Evolutionary conservation across 2,888 invertebrate species (phyloP).

Genomic region (Helleia helle): DNA sequence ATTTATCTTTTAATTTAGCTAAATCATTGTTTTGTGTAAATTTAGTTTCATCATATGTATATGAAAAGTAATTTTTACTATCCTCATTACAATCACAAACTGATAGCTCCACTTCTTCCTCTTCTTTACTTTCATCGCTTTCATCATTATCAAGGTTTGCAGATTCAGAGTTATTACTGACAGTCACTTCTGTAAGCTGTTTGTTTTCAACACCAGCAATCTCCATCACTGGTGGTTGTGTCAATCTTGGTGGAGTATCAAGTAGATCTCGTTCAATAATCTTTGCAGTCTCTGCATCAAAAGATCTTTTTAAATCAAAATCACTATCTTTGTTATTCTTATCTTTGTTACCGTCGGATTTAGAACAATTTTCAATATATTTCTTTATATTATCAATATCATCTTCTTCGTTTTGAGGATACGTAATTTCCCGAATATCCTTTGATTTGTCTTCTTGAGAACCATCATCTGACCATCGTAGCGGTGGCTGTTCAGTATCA

Average conservation of each 20-base stretch:
- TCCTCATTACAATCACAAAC: constrained; percentile 46
- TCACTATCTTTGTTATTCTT: constrained; percentile 40
- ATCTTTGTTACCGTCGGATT: constrained; percentile 22
- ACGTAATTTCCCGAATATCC: constrained; percentile 18
- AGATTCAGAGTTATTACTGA: not conserved
- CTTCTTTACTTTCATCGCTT: constrained; percentile 26
- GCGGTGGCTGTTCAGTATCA: constrained; percentile 43
- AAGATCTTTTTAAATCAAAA: constrained; percentile 56
- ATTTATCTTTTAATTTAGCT: constrained; percentile 50
- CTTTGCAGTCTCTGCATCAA: constrained; percentile 60
- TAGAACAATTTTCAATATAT: constrained; percentile 40
- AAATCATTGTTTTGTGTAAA: constrained; percentile 23
- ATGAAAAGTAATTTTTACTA: constrained; percentile 39
- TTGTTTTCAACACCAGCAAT: not conserved
- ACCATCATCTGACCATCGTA: constrained; percentile 58
- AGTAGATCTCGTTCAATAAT: constrained; percentile 60
- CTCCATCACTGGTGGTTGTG: constrained; percentile 16
- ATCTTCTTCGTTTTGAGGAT: constrained; percentile 35
- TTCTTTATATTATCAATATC: constrained; percentile 56
- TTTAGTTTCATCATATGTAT: constrained; percentile 34
- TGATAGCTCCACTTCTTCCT: constrained; percentile 47
- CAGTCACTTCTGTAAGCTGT: not conserved
- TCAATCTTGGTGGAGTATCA: constrained; percentile 32
- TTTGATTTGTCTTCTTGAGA: constrained; percentile 44
- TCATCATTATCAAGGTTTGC: constrained; percentile 21